Conservation (phyloP, 53 echinoderm and acorn worm species). For the Paracentrotus lividus region DNA sequence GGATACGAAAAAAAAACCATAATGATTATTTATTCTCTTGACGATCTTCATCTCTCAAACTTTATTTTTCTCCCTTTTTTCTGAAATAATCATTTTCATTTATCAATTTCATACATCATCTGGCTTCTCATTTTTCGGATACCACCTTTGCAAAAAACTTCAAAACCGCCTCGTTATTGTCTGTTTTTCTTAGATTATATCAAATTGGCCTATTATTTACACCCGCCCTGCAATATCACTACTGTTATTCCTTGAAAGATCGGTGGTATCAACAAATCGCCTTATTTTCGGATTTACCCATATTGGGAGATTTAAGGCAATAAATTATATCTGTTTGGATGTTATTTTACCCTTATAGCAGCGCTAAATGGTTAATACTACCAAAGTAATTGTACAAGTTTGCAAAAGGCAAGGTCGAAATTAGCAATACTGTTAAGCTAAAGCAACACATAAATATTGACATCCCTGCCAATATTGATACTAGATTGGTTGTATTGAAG, state of each 20-base stretch:
- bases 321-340: neutral
- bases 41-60: neutral
- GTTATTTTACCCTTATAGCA: constrained; percentile 1
- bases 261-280: neutral
- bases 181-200: neutral
- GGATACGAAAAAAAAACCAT: too few species aligned
- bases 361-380: neutral
- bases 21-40: neutral
- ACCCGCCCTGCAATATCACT: neutral
- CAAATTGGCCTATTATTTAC: neutral
- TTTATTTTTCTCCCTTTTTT: neutral
- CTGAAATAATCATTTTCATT: neutral
- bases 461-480: neutral
- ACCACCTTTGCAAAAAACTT: neutral
- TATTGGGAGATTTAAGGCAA: neutral
- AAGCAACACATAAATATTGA: neutral
- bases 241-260: neutral
- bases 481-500: neutral
- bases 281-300: neutral
- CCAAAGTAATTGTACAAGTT: neutral
- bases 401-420: constrained; percentile 10
- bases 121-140: neutral
- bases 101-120: neutral
- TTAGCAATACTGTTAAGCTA: too few species aligned
- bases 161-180: neutral